phyloP scores from a whole-genome alignment of 2,888 invertebrate genomes.

The Endomychus coccineus region DNA sequence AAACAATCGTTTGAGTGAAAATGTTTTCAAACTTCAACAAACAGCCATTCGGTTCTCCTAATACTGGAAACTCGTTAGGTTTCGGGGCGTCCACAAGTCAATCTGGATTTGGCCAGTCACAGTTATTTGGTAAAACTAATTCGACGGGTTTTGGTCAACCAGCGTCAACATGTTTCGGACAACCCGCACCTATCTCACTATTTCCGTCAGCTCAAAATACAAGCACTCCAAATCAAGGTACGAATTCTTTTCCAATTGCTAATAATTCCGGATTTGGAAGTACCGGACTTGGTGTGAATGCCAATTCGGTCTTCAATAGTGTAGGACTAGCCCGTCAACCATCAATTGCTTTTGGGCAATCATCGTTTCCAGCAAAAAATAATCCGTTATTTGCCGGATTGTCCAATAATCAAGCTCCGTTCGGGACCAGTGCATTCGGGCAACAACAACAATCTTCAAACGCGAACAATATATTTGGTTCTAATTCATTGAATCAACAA shows the following conservation, averaged over 20 bases:
- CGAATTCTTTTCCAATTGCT: slow-evolving; percentile 58
- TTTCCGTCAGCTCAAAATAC: slow-evolving; percentile 50
- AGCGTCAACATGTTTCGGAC: slow-evolving; percentile 63
- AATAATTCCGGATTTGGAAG: slow-evolving; percentile 60
- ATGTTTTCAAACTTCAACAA: slow-evolving; percentile 34
- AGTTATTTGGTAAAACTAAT: slow-evolving; percentile 47
- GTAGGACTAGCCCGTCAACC: too few relatives aligned
- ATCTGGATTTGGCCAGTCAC: slow-evolving; percentile 37
- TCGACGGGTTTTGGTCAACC: slow-evolving; percentile 57
- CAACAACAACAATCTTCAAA: slow-evolving; percentile 39
- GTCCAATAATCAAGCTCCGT: slow-evolving; percentile 1
- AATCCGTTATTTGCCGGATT: too few relatives aligned
- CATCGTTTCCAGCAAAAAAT: too few relatives aligned
- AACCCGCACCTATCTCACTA: slow-evolving; percentile 46
- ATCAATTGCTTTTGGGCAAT: slow-evolving; percentile 50
- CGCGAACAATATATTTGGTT: slow-evolving; percentile 58
- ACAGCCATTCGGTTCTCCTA: slow-evolving; percentile 31
- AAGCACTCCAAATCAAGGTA: too few relatives aligned
- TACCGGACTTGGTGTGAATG: too few relatives aligned
- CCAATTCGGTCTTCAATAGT: too few relatives aligned
- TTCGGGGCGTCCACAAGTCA: slow-evolving; percentile 25
- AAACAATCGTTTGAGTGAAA: too few relatives aligned
- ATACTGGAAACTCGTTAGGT: slow-evolving; percentile 40
- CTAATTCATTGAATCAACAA: slow-evolving; percentile 49
- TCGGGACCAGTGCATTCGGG: slow-evolving; percentile 13